Conservation (phyloP, 2,113 vertebrate genomes). For the Rattus rattus region DNA sequence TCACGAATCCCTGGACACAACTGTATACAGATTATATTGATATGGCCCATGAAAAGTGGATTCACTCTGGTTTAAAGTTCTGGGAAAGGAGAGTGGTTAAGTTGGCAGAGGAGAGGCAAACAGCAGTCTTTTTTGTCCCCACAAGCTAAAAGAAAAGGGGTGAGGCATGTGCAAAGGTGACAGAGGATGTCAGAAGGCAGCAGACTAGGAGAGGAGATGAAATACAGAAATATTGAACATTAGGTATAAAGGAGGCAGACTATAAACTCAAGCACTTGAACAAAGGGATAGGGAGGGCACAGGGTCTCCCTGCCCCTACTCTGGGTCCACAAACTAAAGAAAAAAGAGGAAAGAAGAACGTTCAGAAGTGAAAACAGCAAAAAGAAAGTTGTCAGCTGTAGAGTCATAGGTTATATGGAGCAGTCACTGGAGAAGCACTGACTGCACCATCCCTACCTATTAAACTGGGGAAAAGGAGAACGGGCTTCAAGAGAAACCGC, state of each 20-base stretch:
- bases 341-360: not conserved
- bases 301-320: not conserved
- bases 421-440: no score
- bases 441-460: not conserved
- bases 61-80: not conserved
- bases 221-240: not conserved
- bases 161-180: not conserved
- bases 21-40: not conserved
- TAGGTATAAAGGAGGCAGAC: not conserved
- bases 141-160: not conserved
- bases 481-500: no score
- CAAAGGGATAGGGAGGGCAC: not conserved
- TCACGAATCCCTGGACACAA: not conserved
- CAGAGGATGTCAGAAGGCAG: not conserved
- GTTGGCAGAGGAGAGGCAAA: not conserved
- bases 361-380: not conserved
- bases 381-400: not conserved
- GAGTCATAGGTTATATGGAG: not conserved
- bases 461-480: not conserved
- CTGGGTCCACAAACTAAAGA: not conserved
- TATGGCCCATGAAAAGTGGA: not conserved
- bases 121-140: not conserved
- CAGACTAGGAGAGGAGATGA: not conserved
- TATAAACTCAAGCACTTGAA: not conserved
- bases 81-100: not conserved